Base-by-base conservation (phyloP, 2,797 vertebrate genomes). In the Glyptemys insculpta region DNA sequence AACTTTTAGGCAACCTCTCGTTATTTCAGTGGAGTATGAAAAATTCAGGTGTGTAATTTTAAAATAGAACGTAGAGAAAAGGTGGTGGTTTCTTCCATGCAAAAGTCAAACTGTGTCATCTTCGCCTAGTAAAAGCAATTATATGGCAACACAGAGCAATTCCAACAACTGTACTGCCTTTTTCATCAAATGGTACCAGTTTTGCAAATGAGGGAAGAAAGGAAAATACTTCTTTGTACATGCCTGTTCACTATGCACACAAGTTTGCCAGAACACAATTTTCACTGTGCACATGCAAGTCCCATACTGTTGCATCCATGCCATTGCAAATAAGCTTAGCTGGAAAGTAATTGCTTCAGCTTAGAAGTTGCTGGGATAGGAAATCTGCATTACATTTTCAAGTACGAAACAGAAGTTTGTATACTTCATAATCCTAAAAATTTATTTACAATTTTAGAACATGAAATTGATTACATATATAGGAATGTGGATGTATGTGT, bases 391-490 rank as follows among this genome's bases (percentile, higher is more conserved):
- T 0, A 53, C 15, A 7, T 54, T 88, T 90, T 85, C 12, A 57
- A 1, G 65, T 91, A 85, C 49, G 34, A 91, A 87, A 72, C 1
- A 18, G 29, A 81, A 68, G 18, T 41, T 83, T 94, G 5, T 49
- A 27, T 78, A 50, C 44, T 18, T 50, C 18, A 84, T 81, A 86
- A 91, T 49, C 50, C 79, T 68, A 92, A 85, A 87, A 90, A 27
- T n/a, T 92, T 95, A 94, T 56, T 95, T 93, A 86, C 12, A 85
- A 81, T 81, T 85, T 95, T 91, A 95, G 62, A 96, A 79, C 23
- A 44, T 44, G 62, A 85, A 84, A 87, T 5, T 80, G 25, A 76
- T 47, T 74, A 91, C 52, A 89, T 4, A 27, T 31, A 92, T 18
- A 93, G n/a, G 78, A 97, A 94, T 84, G 82, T 1, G 41, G 54